A percentile compares a stretch with the other conserved stretches of the same genome.
phyloP scores from a whole-genome alignment of 2,888 invertebrate species.

The Caenorhabditis afra region DNA sequence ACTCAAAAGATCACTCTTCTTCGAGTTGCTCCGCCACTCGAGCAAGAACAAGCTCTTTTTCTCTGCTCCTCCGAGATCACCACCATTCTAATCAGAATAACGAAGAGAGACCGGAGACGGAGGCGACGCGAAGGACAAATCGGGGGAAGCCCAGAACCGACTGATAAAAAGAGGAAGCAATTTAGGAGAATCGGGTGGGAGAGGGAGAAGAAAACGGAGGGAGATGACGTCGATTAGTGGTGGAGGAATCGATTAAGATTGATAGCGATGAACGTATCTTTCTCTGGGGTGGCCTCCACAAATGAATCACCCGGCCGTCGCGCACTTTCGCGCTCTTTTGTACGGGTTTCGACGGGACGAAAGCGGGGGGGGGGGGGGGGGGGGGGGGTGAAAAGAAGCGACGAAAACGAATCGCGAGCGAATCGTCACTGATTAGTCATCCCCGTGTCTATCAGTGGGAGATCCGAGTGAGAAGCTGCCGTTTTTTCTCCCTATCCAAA shows the following conservation, averaged over 20 bases:
- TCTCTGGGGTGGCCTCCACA: not conserved
- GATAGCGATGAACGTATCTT: constrained; percentile 8
- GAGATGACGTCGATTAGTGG: constrained; percentile 2
- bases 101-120: not conserved
- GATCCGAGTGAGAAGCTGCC: too few relatives aligned
- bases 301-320: constrained; percentile 2
- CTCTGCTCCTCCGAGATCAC: not conserved
- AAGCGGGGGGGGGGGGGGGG: not conserved
- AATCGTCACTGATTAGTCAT: constrained; percentile 4
- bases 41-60: constrained; percentile 1
- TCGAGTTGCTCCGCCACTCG: constrained; percentile 3
- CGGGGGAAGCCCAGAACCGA: not conserved
- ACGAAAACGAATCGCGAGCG: too few relatives aligned
- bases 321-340: constrained; percentile 12
- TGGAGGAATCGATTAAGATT: not conserved
- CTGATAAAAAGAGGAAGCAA: constrained; percentile 3
- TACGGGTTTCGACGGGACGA: not conserved
- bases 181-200: not conserved
- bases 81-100: not conserved
- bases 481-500: too few relatives aligned
- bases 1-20: constrained; percentile 48
- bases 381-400: too few relatives aligned
- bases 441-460: too few relatives aligned
- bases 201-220: not conserved
- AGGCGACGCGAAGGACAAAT: constrained; percentile 12